A percentile compares a stretch with the other conserved stretches of the same genome.
phyloP scores from a whole-genome alignment of 2,797 vertebrate genomes.

The Buphagus erythrorhynchus region DNA sequence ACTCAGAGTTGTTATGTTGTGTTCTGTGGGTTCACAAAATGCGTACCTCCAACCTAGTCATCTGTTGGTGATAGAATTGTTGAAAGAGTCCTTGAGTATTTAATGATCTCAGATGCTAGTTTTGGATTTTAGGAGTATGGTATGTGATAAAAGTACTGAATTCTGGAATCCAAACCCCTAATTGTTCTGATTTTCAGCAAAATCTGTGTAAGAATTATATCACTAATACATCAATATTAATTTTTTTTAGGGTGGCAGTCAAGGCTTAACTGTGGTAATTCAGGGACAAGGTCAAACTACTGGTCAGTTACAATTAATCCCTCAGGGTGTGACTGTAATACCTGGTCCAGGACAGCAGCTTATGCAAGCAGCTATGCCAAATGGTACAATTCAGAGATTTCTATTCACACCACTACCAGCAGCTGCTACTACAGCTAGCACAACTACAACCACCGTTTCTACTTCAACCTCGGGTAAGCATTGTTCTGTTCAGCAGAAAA shows the following conservation, averaged over 20 bases:
- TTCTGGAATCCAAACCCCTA: neutral
- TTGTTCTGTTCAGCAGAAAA: neutral
- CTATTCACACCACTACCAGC: slow-evolving; percentile 91
- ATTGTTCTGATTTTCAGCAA: neutral
- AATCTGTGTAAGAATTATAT: neutral
- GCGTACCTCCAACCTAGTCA: neutral
- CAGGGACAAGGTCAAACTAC: slow-evolving; percentile 97
- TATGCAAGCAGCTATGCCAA: slow-evolving; percentile 96
- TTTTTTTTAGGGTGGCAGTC: slow-evolving; percentile 87
- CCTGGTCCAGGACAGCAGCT: slow-evolving; percentile 95
- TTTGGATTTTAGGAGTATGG: neutral
- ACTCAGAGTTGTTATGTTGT: neutral
- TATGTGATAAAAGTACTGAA: neutral
- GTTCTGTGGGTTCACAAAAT: neutral
- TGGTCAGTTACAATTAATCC: slow-evolving; percentile 95
- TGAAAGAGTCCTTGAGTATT: neutral
- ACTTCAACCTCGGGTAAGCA: slow-evolving; percentile 83
- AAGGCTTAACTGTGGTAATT: slow-evolving; percentile 94
- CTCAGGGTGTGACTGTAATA: slow-evolving; percentile 93
- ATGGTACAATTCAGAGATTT: slow-evolving; percentile 94
- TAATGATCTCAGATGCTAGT: neutral
- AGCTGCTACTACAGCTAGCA: slow-evolving; percentile 76
- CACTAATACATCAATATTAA: neutral
- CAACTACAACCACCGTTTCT: slow-evolving; percentile 80
- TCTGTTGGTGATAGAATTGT: neutral